These are phyloP conservation scores for Fundulus diaphanus DNA, from an alignment of 2,797 vertebrate species.

Conservation along the genomic window DNA sequence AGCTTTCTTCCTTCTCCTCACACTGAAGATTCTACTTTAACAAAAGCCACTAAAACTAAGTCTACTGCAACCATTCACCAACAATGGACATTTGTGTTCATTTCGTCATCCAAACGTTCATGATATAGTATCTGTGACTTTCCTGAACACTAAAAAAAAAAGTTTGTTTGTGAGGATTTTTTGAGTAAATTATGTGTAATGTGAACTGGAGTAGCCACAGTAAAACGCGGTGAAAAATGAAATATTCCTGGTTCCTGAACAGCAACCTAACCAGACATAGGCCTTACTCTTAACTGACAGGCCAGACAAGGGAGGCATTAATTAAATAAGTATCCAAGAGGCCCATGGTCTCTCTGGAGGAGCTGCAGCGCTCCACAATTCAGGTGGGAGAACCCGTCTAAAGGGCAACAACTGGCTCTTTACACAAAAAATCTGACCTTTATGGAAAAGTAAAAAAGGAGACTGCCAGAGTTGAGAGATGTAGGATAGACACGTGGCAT, in stretches of 20 bases:
- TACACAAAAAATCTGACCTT: background rate
- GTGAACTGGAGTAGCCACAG: no score
- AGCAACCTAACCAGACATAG: background rate
- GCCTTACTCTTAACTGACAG: background rate
- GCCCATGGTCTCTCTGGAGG: background rate
- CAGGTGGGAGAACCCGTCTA: background rate
- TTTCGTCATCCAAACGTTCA: slow-evolving; percentile 9
- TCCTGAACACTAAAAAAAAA: no score
- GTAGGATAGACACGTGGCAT: no score
- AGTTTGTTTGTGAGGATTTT: no score
- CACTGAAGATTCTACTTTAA: slow-evolving; percentile 7
- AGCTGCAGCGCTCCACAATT: background rate
- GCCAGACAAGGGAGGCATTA: background rate
- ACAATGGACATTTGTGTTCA: background rate
- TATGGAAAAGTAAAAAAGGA: background rate
- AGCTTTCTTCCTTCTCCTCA: slow-evolving; percentile 2
- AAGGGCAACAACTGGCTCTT: background rate
- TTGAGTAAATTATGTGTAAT: no score
- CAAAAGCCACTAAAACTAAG: background rate
- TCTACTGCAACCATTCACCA: background rate
- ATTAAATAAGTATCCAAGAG: background rate
- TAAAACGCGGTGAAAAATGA: no score
- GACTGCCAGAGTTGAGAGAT: background rate
- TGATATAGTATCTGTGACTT: no score
- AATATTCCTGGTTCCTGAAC: no score